Base-by-base conservation (phyloP, 2,888 invertebrate species). In the Ophraella communa region DNA sequence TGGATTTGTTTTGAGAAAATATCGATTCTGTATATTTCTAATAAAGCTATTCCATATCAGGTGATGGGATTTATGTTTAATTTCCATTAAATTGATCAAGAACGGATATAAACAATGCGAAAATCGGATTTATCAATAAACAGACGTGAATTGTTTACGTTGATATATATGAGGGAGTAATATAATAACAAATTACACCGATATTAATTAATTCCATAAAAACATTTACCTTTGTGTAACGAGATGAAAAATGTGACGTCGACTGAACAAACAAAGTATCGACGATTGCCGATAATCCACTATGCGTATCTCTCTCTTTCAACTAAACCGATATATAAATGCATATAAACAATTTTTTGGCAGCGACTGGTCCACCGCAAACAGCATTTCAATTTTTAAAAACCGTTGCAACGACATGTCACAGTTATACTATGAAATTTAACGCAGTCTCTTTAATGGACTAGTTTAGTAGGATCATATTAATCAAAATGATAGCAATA, bases 251-350 rank as follows among this genome's bases (percentile, higher is more conserved):
- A 80, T 78, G 75, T 71, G 77, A 78, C 76, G 74, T 67, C 76
- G 78, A 76, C 78, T 80, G 80, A 79, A 79, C 79, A 81, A 81
- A 81, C 79, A 81, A 79, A 81, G 80, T 80, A 80, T 79, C 78
- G 73, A 71, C 78, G 81, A 81, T 80, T 78, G 79, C 76, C 80
- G 78, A 80, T 81, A 81, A 81, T 80, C 80, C 80, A 76, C 78
- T 77, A 78, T 81, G 80, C 80, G 77, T 77, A 78, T 79, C 79
- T 79, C 77, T 72, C 55, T n/a, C 10, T n/a, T n/a, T n/a, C n/a
- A n/a, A n/a, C n/a, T n/a, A 17, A 10, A 10, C 10, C 33, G 23
- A 11, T n/a, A 44, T 18, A 47, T 33, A 39, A n/a, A 75, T 24
- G 24, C 24, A 27, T 51, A 73, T 74, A 73, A 70, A 62, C 66